A percentile compares a stretch with the other conserved stretches of the same genome.
phyloP scores from a whole-genome alignment of 2,113 vertebrate species.

The Crypturellus undulatus region DNA sequence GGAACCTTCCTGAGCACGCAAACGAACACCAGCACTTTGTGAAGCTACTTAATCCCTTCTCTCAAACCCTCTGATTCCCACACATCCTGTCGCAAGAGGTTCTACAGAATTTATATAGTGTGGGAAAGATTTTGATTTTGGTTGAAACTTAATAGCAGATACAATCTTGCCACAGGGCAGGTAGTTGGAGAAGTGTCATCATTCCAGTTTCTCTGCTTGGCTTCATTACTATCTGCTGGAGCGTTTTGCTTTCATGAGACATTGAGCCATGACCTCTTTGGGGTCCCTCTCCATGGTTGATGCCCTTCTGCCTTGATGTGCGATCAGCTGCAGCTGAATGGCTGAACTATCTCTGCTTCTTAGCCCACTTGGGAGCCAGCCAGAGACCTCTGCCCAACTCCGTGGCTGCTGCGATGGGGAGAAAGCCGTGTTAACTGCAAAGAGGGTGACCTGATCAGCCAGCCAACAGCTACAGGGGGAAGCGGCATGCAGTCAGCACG shows the following conservation, averaged over 20 bases:
- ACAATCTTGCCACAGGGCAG: rapidly evolving
- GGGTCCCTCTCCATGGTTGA: neutral
- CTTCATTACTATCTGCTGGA: neutral
- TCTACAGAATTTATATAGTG: rapidly evolving
- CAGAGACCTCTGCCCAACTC: neutral
- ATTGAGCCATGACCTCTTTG: neutral
- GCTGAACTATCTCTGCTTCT: neutral
- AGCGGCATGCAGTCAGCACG: rapidly evolving
- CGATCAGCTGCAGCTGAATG: rapidly evolving
- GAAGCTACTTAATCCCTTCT: neutral
- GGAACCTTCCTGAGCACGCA: neutral
- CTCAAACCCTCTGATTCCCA: neutral
- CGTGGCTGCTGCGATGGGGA: neutral
- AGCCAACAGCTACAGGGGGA: neutral
- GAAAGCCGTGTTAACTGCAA: neutral
- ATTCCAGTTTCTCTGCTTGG: neutral
- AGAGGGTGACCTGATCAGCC: neutral
- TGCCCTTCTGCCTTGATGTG: neutral
- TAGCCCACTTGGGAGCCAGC: neutral
- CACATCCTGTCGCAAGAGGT: rapidly evolving
- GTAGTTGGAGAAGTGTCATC: neutral
- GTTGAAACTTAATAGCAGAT: neutral
- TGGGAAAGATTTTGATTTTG: neutral
- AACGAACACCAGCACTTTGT: neutral
- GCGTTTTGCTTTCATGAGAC: neutral